Percentiles rank a stretch among this genome's conserved stretches.
Evolutionary conservation across 2,797 vertebrate genomes (phyloP).

Genomic region (Sphenopsis melanotis): DNA sequence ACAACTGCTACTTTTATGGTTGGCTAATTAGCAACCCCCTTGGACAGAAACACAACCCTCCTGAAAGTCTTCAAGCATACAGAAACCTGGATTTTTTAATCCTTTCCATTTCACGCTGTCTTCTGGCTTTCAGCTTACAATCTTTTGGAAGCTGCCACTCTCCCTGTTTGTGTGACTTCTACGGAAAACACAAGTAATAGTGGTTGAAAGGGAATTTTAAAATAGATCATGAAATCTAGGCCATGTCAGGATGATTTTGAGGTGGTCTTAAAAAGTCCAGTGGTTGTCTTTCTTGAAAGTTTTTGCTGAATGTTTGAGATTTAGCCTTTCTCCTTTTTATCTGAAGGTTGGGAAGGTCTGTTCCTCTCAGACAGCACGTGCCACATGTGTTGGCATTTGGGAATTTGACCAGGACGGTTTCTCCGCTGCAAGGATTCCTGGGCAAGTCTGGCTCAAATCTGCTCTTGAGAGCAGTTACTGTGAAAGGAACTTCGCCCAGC

Average conservation of each 20-base stretch:
- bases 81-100: neutral
- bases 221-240: slow-evolving; percentile 11
- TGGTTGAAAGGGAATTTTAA: slow-evolving; percentile 16
- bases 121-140: neutral
- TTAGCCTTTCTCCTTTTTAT: neutral
- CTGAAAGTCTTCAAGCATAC: neutral
- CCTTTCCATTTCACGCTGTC: neutral
- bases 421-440: neutral
- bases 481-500: neutral
- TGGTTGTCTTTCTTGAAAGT: neutral
- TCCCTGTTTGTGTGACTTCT: neutral
- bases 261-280: slow-evolving; percentile 10
- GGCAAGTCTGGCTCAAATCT: neutral
- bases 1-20: neutral
- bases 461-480: neutral
- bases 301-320: neutral
- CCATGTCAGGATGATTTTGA: neutral
- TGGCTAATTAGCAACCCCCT: neutral
- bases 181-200: neutral
- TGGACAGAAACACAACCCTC: neutral
- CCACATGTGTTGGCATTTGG: neutral
- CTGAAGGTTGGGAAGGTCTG: neutral
- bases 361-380: neutral
- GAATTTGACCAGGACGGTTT: neutral
- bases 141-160: neutral